These are phyloP conservation scores for Lithobates pipiens DNA, from an alignment of 2,797 vertebrate species.

Conservation along the genomic window DNA sequence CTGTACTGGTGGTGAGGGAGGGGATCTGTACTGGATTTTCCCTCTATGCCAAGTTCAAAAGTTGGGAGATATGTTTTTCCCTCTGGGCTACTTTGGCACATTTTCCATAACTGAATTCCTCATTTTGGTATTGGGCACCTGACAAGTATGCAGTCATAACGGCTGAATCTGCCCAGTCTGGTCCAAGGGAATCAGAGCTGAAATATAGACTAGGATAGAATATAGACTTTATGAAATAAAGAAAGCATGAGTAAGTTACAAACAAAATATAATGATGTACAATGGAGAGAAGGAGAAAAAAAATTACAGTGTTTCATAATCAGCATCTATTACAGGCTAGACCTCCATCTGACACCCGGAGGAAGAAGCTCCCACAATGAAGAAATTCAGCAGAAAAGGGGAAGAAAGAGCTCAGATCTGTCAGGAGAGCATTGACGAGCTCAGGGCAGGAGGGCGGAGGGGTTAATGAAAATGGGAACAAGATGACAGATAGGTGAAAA, in stretches of 20 bases:
- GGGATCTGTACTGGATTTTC: too few relatives aligned
- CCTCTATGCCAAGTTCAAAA: too few relatives aligned
- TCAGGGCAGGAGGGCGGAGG: conserved; percentile 1
- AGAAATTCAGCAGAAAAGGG: neutral
- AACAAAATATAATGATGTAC: neutral
- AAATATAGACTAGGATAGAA: too few relatives aligned
- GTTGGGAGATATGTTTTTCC: too few relatives aligned
- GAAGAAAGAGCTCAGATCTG: neutral
- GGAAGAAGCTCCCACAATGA: neutral
- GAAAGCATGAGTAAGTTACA: neutral
- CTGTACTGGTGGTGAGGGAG: too few relatives aligned
- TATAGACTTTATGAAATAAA: too few relatives aligned
- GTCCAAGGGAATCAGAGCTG: too few relatives aligned
- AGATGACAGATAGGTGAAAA: conserved; percentile 36
- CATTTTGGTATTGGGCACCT: too few relatives aligned
- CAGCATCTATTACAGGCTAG: neutral
- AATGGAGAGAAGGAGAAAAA: neutral
- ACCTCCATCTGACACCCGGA: neutral
- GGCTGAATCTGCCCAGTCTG: too few relatives aligned
- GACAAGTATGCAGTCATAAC: too few relatives aligned
- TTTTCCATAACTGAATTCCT: too few relatives aligned
- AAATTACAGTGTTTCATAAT: neutral
- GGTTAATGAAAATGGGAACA: conserved; percentile 46
- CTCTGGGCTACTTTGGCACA: too few relatives aligned
- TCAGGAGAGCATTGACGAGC: conserved; percentile 13